These are phyloP conservation scores for Diprion similis DNA, from an alignment of 1,140 invertebrate species.

Conservation along the genomic window DNA sequence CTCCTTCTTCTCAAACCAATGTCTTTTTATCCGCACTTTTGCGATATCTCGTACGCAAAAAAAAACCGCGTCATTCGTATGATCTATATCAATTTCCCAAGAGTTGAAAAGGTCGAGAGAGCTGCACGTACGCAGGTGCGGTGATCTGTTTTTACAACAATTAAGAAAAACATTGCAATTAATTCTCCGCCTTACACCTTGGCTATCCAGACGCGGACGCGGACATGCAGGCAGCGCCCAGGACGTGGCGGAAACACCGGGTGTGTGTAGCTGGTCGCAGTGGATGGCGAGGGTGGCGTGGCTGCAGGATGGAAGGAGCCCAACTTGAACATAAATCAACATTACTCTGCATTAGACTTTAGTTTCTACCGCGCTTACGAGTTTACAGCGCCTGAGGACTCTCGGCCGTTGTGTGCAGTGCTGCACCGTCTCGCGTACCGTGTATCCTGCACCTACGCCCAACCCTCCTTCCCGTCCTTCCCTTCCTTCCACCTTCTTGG, in stretches of 20 bases:
- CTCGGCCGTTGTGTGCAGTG: not conserved
- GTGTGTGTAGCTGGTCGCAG: not conserved
- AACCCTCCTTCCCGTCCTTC: too few species aligned
- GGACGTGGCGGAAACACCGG: not conserved
- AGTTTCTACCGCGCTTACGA: conserved; percentile 40
- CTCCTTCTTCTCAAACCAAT: too few species aligned
- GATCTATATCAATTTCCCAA: not conserved
- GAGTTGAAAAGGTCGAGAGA: not conserved
- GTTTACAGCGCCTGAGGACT: not conserved
- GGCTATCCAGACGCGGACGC: too few species aligned
- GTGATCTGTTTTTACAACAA: too few species aligned
- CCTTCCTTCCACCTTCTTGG: too few species aligned
- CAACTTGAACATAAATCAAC: conserved; percentile 56
- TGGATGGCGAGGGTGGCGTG: not conserved
- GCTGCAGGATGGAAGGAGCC: conserved; percentile 38
- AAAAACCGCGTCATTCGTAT: not conserved
- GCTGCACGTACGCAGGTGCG: not conserved
- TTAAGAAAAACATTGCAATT: too few species aligned
- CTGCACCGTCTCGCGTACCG: not conserved
- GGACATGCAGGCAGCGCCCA: too few species aligned
- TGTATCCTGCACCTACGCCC: too few species aligned
- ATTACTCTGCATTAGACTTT: conserved; percentile 61
- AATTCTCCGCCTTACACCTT: too few species aligned
- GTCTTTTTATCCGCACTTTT: too few species aligned
- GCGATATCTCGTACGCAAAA: not conserved